These are phyloP conservation scores for Drosophila maculinotata DNA, from an alignment of 2,888 invertebrate genomes.

Conservation along the genomic window DNA sequence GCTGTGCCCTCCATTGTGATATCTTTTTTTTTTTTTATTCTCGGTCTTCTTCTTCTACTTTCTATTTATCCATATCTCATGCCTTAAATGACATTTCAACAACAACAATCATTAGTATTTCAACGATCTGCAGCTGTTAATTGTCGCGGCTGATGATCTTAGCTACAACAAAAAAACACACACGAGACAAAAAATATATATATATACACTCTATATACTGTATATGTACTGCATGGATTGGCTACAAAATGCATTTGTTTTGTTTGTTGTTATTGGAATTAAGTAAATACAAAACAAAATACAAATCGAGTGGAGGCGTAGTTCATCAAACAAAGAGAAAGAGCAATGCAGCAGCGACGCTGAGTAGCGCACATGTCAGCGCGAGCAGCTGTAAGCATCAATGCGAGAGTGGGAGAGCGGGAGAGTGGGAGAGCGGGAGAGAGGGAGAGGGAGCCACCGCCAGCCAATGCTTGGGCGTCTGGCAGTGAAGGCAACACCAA, in stretches of 20 bases:
- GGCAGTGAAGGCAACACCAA: slow-evolving; percentile 26
- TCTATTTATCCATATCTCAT: slow-evolving; percentile 19
- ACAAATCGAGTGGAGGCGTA: slow-evolving; percentile 34
- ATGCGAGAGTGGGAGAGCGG: no score
- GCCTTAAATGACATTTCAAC: slow-evolving; percentile 29
- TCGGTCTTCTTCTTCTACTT: neutral
- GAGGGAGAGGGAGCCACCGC: neutral
- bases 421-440: neutral
- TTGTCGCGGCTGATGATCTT: slow-evolving; percentile 27
- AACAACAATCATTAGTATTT: slow-evolving; percentile 41
- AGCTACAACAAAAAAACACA: no score
- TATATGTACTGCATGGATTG: slow-evolving; percentile 12
- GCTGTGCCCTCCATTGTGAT: slow-evolving; percentile 19
- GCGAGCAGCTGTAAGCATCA: slow-evolving; percentile 27
- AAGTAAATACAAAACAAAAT: slow-evolving; percentile 33
- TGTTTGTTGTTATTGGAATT: slow-evolving; percentile 16
- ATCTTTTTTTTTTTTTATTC: neutral
- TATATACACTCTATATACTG: neutral
- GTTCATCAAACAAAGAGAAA: slow-evolving; percentile 1
- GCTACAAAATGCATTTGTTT: slow-evolving; percentile 35
- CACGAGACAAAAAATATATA: neutral
- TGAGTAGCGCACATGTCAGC: slow-evolving; percentile 39
- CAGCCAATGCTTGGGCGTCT: slow-evolving; percentile 65
- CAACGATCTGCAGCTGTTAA: slow-evolving; percentile 54
- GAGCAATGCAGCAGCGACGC: slow-evolving; percentile 23